Base-by-base conservation (phyloP, 2,113 vertebrate genomes). In the Poecile atricapillus region DNA sequence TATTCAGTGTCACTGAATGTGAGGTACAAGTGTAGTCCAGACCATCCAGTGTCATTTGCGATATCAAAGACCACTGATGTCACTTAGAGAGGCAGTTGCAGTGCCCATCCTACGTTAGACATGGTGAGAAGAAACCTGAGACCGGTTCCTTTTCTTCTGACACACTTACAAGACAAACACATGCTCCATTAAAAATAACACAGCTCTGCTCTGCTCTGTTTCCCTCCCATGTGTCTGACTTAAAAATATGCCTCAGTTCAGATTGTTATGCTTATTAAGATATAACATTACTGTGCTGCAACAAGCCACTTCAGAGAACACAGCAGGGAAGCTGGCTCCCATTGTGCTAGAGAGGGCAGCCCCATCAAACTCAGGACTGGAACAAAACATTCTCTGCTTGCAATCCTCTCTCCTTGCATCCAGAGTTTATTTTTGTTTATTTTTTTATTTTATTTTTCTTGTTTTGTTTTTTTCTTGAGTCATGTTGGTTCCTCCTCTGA, bases 111-210 rank as follows among this genome's bases (percentile, higher is more conserved):
- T 30, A 87, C 84, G 64, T 68, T 46, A 86, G 86, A 80, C 87
- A 91, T n/a, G 83, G 89, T 84, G 80, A 83, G 93, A 87, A 84
- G 98, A 98, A 99, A 99, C 92, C 92, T 0, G 97, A 98, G 97
- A 97, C 55, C 63, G 28, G 41, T 25, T 75, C 93, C 87, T 91
- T 91, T 92, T 83, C 95, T 85, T 81, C 92, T 71, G 77, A 96
- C 95, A 96, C 95, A 93, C 94, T 89, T 93, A 96, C 93, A 98
- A 98, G 96, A 98, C 98, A 98, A 98, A 98, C 98, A 98, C 97
- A 97, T 98, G 98, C 96, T 97, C 97, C 97, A 92, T 98, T 98
- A 98, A 98, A 98, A 98, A 98, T 98, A 98, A 98, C 98, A 98
- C 98, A 97, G 94, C 92, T 86, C 97, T 91, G 88, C 91, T 97